Percentiles rank a stretch among this genome's conserved stretches.
phyloP scores from a whole-genome alignment of 2,888 invertebrate species.

The Lasioglossum zephyrum region DNA sequence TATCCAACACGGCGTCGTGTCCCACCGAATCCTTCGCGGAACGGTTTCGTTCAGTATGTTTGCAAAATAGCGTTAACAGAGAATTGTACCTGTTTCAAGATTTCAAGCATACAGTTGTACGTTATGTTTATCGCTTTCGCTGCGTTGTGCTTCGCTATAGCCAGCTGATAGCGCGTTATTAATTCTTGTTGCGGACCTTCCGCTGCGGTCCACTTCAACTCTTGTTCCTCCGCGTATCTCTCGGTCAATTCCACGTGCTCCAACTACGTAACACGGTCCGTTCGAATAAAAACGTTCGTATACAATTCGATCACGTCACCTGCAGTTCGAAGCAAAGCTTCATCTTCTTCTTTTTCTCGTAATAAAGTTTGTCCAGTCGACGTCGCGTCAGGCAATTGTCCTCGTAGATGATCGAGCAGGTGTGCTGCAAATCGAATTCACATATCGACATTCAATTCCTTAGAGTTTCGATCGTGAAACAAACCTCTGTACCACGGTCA shows the following conservation, averaged over 20 bases:
- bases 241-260: constrained; percentile 64
- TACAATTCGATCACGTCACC: constrained; percentile 79
- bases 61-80: neutral
- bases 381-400: constrained; percentile 88
- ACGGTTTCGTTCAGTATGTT: neutral
- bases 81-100: constrained; percentile 81
- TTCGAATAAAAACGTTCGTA: neutral
- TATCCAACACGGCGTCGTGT: constrained; percentile 87
- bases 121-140: constrained; percentile 88
- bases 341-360: constrained; percentile 87
- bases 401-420: constrained; percentile 87
- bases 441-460: neutral
- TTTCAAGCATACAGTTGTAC: constrained; percentile 87
- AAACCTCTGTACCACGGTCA: constrained; percentile 18
- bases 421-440: constrained; percentile 84
- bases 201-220: constrained; percentile 55
- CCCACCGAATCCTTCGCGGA: constrained; percentile 87
- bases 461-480: neutral
- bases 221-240: constrained; percentile 51
- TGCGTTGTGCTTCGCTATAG: constrained; percentile 88
- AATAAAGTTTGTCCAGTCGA: constrained; percentile 87
- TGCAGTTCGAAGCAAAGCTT: constrained; percentile 86
- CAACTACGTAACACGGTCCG: constrained; percentile 57
- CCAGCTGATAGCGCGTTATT: constrained; percentile 86
- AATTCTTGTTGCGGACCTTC: constrained; percentile 70